A percentile compares a stretch with the other conserved stretches of the same genome.
Evolutionary conservation across 2,888 invertebrate genomes (phyloP).

Genomic region (Kuschelorhynchus macadamiae): DNA sequence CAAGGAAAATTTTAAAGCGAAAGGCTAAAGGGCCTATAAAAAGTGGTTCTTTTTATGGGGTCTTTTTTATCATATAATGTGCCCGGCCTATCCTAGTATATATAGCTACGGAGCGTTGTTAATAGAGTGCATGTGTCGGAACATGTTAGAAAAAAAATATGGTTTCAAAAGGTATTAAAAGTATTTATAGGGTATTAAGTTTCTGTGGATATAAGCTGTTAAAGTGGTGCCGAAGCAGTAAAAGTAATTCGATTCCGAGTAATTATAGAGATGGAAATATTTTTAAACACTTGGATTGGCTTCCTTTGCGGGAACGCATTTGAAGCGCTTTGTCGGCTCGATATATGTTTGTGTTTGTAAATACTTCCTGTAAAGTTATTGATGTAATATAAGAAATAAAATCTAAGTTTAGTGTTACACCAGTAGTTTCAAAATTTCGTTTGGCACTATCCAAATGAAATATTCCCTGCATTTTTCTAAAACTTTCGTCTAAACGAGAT

Average conservation of each 20-base stretch:
- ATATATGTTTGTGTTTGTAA: background rate
- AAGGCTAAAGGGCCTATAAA: slow-evolving; percentile 29
- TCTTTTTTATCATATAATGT: slow-evolving; percentile 27
- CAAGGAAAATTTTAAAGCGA: slow-evolving; percentile 21
- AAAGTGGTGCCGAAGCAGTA: slow-evolving; percentile 41
- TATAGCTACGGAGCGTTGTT: slow-evolving; percentile 25
- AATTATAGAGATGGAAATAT: slow-evolving; percentile 23
- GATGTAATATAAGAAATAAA: no score
- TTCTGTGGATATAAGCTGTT: slow-evolving; percentile 41
- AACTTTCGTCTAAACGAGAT: no score
- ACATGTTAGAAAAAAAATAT: slow-evolving; percentile 28
- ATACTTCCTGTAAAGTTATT: no score
- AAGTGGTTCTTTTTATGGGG: slow-evolving; percentile 26
- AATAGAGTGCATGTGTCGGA: slow-evolving; percentile 42
- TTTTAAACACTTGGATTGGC: slow-evolving; percentile 9
- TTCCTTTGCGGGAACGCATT: slow-evolving; percentile 6
- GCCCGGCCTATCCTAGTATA: slow-evolving; percentile 12
- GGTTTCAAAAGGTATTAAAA: slow-evolving; percentile 30
- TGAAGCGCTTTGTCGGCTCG: slow-evolving; percentile 8
- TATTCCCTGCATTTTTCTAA: no score
- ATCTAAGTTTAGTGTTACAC: no score
- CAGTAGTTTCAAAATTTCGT: no score
- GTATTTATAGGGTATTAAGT: slow-evolving; percentile 39
- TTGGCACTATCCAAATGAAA: no score
- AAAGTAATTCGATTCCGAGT: slow-evolving; percentile 33